A percentile compares a stretch with the other conserved stretches of the same genome.
These are phyloP conservation scores for Hirtodrosophila histrioides DNA, from an alignment of 2,888 invertebrate genomes.

Conservation along the genomic window DNA sequence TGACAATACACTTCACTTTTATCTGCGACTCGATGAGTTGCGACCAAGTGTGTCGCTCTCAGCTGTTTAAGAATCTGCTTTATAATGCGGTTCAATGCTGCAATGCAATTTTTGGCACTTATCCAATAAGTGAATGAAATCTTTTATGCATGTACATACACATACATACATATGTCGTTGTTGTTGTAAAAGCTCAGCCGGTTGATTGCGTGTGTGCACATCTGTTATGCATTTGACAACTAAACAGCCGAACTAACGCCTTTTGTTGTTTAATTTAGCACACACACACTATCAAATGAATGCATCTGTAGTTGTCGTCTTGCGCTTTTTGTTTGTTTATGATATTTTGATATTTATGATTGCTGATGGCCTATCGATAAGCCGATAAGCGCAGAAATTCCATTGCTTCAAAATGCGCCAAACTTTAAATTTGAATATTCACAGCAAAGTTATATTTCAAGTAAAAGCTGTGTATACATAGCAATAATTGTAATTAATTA, in stretches of 20 bases:
- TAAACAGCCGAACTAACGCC: slow-evolving; percentile 12
- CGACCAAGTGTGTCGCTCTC: slow-evolving; percentile 35
- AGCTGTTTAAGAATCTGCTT: slow-evolving; percentile 31
- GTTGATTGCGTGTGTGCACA: slow-evolving; percentile 20
- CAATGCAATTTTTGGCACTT: slow-evolving; percentile 49
- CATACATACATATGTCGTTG: slow-evolving; percentile 5
- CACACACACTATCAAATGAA: slow-evolving; percentile 6
- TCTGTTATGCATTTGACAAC: slow-evolving; percentile 33
- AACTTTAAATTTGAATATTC: slow-evolving; percentile 24
- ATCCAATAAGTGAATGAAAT: slow-evolving; percentile 46
- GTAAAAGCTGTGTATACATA: too few species aligned
- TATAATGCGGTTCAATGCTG: slow-evolving; percentile 61
- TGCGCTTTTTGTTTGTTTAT: slow-evolving; percentile 18
- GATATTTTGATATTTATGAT: slow-evolving; percentile 3
- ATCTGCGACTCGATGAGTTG: slow-evolving; percentile 24
- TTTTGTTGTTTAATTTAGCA: slow-evolving; percentile 17
- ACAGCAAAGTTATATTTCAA: neutral
- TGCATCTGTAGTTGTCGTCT: slow-evolving; percentile 1
- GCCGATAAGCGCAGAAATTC: slow-evolving; percentile 20
- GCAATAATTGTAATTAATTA: too few species aligned
- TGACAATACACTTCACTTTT: slow-evolving; percentile 21
- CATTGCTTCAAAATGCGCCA: slow-evolving; percentile 9
- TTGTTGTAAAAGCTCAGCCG: slow-evolving; percentile 25
- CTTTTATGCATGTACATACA: slow-evolving; percentile 9
- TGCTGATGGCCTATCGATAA: neutral